These are phyloP conservation scores for Peromyscus polionotus DNA, from an alignment of 2,113 vertebrate species.

Conservation along the genomic window DNA sequence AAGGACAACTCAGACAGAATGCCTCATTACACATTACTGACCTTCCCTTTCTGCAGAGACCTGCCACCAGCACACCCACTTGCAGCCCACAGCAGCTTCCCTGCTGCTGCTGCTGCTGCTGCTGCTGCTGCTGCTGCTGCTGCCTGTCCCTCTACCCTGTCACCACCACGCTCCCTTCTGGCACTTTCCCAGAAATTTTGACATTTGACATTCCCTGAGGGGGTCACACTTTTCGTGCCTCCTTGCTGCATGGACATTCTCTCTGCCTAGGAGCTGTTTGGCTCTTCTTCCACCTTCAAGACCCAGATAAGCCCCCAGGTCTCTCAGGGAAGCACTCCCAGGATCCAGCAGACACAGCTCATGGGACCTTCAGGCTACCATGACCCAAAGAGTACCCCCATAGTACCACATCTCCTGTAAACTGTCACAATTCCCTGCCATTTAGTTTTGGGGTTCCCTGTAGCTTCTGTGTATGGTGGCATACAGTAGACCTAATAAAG, in stretches of 20 bases:
- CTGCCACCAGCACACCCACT: too few species aligned
- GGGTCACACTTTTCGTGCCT: not conserved
- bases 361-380: not conserved
- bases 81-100: not conserved
- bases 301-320: not conserved
- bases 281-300: not conserved
- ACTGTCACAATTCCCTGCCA: not conserved
- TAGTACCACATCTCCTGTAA: not conserved
- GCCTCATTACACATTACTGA: not conserved
- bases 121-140: too few species aligned
- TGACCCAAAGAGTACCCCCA: not conserved
- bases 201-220: not conserved
- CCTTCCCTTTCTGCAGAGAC: not conserved
- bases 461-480: not conserved
- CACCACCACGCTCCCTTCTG: not conserved
- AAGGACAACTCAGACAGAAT: not conserved
- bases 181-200: not conserved
- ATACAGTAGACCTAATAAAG: not conserved
- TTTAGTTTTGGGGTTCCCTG: not conserved
- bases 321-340: not conserved
- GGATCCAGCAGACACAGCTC: not conserved
- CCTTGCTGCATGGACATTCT: not conserved
- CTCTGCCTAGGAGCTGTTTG: not conserved
- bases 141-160: not conserved
- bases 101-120: not conserved